A percentile compares a stretch with the other conserved stretches of the same genome.
These are phyloP conservation scores for Odontothrips loti DNA, from an alignment of 2,888 invertebrate species.

Conservation along the genomic window DNA sequence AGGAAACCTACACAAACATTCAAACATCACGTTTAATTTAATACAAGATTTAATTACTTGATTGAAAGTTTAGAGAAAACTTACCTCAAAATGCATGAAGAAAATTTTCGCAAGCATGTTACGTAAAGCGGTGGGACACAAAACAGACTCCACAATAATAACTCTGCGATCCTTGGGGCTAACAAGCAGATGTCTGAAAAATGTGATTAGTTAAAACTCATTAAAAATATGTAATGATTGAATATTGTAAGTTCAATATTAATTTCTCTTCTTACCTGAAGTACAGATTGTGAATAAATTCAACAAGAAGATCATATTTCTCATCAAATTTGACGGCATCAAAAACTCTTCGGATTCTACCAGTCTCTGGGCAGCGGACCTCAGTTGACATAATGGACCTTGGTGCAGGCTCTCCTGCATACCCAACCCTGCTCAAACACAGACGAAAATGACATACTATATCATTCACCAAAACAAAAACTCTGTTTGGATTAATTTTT, in stretches of 20 bases:
- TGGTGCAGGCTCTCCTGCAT: conserved; percentile 84
- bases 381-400: conserved; percentile 80
- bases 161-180: conserved; percentile 92
- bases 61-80: conserved; percentile 36
- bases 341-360: conserved; percentile 57
- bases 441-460: conserved; percentile 33
- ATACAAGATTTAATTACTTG: neutral
- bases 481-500: too few species aligned
- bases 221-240: neutral
- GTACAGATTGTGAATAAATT: conserved; percentile 82
- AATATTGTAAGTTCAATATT: conserved; percentile 21
- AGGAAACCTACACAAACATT: conserved; percentile 56
- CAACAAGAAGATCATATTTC: conserved; percentile 78
- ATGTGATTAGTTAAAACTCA: conserved; percentile 29
- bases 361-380: conserved; percentile 62
- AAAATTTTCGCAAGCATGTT: conserved; percentile 86
- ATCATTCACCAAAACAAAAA: too few species aligned
- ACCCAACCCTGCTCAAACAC: conserved; percentile 68
- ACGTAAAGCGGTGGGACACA: conserved; percentile 75
- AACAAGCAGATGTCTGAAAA: conserved; percentile 72
- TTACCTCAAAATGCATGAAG: conserved; percentile 89
- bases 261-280: conserved; percentile 64
- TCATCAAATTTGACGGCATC: conserved; percentile 63
- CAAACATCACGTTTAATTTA: conserved; percentile 20
- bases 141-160: conserved; percentile 84